A percentile compares a stretch with the other conserved stretches of the same genome.
phyloP scores from a whole-genome alignment of 2,888 invertebrate species.

The Brachylomia viminalis region DNA sequence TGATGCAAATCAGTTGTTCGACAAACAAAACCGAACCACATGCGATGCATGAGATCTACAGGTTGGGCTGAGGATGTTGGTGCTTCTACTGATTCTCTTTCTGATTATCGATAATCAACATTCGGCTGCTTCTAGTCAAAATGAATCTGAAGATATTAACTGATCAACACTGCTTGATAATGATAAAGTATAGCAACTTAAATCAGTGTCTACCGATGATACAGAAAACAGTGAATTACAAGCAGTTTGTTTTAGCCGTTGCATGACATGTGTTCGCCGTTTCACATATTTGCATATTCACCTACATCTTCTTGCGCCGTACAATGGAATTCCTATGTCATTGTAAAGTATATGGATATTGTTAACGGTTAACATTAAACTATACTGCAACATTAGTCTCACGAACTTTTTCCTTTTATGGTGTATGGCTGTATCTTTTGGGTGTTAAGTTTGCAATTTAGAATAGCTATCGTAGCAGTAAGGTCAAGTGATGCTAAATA shows the following conservation, averaged over 20 bases:
- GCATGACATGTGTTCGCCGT: slow-evolving; percentile 54
- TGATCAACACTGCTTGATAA: neutral
- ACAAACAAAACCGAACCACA: neutral
- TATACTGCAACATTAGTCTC: slow-evolving; percentile 41
- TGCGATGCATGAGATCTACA: neutral
- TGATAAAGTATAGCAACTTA: neutral
- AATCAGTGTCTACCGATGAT: slow-evolving; percentile 12
- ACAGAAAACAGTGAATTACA: slow-evolving; percentile 40
- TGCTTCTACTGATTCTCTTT: too few species aligned
- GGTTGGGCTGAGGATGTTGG: neutral
- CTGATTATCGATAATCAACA: too few species aligned
- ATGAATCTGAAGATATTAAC: neutral
- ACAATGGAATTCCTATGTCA: slow-evolving; percentile 57
- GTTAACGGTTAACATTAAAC: slow-evolving; percentile 48
- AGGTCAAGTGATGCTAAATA: neutral
- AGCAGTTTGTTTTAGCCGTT: slow-evolving; percentile 36
- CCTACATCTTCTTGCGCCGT: slow-evolving; percentile 57
- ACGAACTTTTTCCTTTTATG: slow-evolving; percentile 62
- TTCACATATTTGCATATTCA: slow-evolving; percentile 64
- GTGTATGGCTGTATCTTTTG: slow-evolving; percentile 31
- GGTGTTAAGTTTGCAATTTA: slow-evolving; percentile 20
- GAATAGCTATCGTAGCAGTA: neutral
- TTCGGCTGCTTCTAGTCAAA: neutral
- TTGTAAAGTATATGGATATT: slow-evolving; percentile 46
- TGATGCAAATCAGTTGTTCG: neutral